Percentiles rank a stretch among this genome's conserved stretches.
phyloP scores from a whole-genome alignment of 1,140 invertebrate species.

The Branchinecta lynchi region DNA sequence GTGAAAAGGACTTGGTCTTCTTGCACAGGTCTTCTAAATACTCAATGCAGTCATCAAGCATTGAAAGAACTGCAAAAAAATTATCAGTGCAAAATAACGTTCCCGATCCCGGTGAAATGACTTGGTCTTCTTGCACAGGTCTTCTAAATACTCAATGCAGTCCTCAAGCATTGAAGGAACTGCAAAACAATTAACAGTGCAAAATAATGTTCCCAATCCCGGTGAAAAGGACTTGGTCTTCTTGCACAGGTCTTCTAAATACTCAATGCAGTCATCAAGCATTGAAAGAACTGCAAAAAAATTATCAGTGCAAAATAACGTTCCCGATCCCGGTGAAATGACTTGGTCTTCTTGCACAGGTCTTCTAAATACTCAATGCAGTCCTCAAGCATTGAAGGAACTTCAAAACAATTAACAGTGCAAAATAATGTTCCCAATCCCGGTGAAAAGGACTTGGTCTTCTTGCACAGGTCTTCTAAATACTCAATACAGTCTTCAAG shows the following conservation, averaged over 20 bases:
- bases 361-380: constrained; percentile 63
- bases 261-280: constrained; percentile 77
- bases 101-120: constrained; percentile 37
- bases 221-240: constrained; percentile 43
- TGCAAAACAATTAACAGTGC: constrained; percentile 34
- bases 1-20: constrained; percentile 43
- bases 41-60: constrained; percentile 78
- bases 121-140: constrained; percentile 37
- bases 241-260: constrained; percentile 49
- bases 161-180: constrained; percentile 86
- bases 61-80: constrained; percentile 55
- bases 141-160: constrained; percentile 63
- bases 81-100: constrained; percentile 5
- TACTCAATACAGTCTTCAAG: constrained; percentile 74
- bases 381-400: constrained; percentile 83
- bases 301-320: constrained; percentile 8
- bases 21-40: constrained; percentile 53
- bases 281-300: constrained; percentile 62
- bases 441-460: constrained; percentile 43
- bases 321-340: constrained; percentile 36
- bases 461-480: constrained; percentile 47
- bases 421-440: neutral
- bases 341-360: constrained; percentile 36
- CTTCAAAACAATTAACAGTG: constrained; percentile 37
- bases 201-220: neutral